Conservation (phyloP, 2,888 invertebrate species). For the Limenitis camilla region DNA sequence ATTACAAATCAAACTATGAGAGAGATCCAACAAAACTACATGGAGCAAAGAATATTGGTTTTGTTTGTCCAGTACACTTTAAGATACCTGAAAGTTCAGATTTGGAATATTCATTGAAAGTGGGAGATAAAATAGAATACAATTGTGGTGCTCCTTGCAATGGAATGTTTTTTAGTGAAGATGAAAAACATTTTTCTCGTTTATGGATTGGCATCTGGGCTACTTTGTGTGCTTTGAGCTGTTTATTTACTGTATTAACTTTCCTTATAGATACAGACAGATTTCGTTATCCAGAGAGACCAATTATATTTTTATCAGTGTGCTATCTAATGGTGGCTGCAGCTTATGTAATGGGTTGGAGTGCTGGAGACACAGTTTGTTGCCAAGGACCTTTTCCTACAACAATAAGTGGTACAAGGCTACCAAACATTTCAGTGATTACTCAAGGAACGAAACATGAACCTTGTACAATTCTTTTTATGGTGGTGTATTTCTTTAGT, state of each 20-base stretch:
- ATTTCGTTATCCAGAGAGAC: conserved; percentile 97
- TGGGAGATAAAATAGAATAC: conserved; percentile 81
- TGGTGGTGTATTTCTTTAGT: conserved; percentile 96
- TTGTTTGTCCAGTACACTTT: conserved; percentile 91
- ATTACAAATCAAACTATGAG: conserved; percentile 64
- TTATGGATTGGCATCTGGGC: conserved; percentile 97
- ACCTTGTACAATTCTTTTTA: conserved; percentile 93
- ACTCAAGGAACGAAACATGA: conserved; percentile 91
- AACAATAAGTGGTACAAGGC: conserved; percentile 79
- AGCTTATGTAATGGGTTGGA: conserved; percentile 91
- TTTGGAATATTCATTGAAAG: conserved; percentile 87
- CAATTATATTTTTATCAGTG: conserved; percentile 96
- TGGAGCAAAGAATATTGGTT: conserved; percentile 83
- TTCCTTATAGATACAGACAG: conserved; percentile 95
- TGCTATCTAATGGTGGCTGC: conserved; percentile 96
- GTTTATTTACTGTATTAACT: conserved; percentile 93
- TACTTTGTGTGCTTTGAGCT: conserved; percentile 89
- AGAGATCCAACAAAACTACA: conserved; percentile 66
- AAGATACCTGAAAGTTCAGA: conserved; percentile 86
- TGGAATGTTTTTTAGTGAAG: conserved; percentile 91
- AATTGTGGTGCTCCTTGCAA: conserved; percentile 94
- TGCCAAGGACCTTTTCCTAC: conserved; percentile 87
- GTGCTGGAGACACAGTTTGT: conserved; percentile 86
- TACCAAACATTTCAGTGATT: conserved; percentile 86
- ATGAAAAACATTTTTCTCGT: conserved; percentile 86